Conservation (phyloP, 1,140 invertebrate species). For the Drosophila equinoxialis region DNA sequence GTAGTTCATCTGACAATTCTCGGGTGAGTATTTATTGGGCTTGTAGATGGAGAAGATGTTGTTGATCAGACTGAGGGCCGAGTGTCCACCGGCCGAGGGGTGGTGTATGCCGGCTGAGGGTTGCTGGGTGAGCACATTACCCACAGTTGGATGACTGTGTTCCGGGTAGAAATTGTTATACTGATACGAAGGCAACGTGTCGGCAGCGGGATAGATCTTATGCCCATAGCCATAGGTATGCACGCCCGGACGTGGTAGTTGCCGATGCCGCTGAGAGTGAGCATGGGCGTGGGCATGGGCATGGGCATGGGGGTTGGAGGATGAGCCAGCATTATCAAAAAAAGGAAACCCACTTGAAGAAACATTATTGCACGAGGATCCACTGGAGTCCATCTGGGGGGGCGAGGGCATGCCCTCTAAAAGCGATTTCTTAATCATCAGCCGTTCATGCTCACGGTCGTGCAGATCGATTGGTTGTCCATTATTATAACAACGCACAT, state of each 20-base stretch:
- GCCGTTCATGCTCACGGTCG: constrained; percentile 79
- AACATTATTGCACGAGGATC: constrained; percentile 49
- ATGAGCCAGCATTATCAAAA: constrained; percentile 71
- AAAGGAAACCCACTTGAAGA: constrained; percentile 59
- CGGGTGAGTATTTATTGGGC: constrained; percentile 81
- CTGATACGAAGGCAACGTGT: constrained; percentile 76
- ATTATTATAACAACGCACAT: constrained; percentile 80
- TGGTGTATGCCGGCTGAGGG: constrained; percentile 68
- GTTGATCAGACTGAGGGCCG: constrained; percentile 82
- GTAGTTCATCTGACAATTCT: constrained; percentile 80
- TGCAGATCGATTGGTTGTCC: constrained; percentile 80
- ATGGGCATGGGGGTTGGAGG: constrained; percentile 28
- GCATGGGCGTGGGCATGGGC: background rate
- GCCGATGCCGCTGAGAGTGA: constrained; percentile 7
- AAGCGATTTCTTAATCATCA: constrained; percentile 80
- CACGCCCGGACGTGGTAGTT: constrained; percentile 25
- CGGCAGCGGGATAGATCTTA: constrained; percentile 74
- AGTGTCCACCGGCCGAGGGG: constrained; percentile 68
- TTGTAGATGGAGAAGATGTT: constrained; percentile 83
- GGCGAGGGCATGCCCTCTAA: constrained; percentile 81
- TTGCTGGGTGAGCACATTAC: constrained; percentile 73
- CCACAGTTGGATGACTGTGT: constrained; percentile 49
- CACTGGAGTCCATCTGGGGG: constrained; percentile 70
- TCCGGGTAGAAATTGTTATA: constrained; percentile 82
- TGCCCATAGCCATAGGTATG: constrained; percentile 61